phyloP scores from a whole-genome alignment of 1,140 invertebrate genomes.

The Diorhabda carinulata region DNA sequence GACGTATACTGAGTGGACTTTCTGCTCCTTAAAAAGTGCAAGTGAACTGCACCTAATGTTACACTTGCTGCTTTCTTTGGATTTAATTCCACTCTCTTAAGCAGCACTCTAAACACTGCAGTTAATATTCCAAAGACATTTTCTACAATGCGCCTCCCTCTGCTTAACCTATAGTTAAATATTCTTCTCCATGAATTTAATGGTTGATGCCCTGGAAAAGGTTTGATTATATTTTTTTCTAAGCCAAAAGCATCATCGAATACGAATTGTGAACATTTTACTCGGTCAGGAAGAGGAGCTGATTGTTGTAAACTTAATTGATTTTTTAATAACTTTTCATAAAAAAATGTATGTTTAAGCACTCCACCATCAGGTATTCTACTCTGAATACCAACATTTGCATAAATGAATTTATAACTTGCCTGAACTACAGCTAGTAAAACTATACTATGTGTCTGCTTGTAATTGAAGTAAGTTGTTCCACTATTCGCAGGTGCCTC shows the following conservation, averaged over 20 bases:
- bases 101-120: neutral
- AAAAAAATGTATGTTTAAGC: conserved; percentile 22
- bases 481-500: too few species aligned
- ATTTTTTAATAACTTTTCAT: neutral
- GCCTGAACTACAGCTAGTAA: neutral
- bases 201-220: neutral
- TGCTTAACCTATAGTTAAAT: neutral
- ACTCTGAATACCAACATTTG: conserved; percentile 48
- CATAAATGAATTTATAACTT: conserved; percentile 42
- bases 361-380: conserved; percentile 44
- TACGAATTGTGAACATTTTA: neutral
- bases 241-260: neutral
- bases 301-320: neutral
- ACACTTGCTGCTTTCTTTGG: conserved; percentile 34
- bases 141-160: neutral
- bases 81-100: conserved; percentile 37
- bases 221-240: neutral
- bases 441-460: neutral
- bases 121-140: neutral
- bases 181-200: neutral
- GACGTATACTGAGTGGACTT: neutral
- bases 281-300: neutral
- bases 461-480: neutral
- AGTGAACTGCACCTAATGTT: conserved; percentile 31
- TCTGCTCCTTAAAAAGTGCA: conserved; percentile 38